phyloP scores from a whole-genome alignment of 2,888 invertebrate genomes.

The Coleophora flavipennella region DNA sequence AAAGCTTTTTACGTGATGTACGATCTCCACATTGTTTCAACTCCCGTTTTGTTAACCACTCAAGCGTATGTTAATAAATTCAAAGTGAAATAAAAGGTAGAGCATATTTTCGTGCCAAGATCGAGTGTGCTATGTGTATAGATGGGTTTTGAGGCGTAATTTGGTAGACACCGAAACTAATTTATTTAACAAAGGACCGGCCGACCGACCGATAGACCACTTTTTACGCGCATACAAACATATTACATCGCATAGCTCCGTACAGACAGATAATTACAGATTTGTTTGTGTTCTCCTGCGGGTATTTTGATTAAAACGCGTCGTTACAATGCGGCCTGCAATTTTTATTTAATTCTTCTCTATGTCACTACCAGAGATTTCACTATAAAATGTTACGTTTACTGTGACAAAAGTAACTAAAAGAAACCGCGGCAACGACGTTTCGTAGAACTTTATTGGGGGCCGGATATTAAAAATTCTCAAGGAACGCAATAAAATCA shows the following conservation, averaged over 20 bases:
- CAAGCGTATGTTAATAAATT: slow-evolving; percentile 65
- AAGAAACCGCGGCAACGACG: too few species aligned
- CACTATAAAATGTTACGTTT: too few species aligned
- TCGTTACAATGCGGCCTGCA: slow-evolving; percentile 1
- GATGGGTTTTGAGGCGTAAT: slow-evolving; percentile 69
- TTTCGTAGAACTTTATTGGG: slow-evolving; percentile 16
- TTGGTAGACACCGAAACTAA: slow-evolving; percentile 75
- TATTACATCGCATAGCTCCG: slow-evolving; percentile 42
- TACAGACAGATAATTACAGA: slow-evolving; percentile 33
- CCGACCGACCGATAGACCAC: slow-evolving; percentile 65
- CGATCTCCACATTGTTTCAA: slow-evolving; percentile 58
- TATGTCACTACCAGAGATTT: too few species aligned
- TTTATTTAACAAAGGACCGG: slow-evolving; percentile 72
- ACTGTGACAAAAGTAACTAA: too few species aligned
- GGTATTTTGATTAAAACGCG: slow-evolving; percentile 19
- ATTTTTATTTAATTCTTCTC: too few species aligned
- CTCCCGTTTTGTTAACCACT: slow-evolving; percentile 51
- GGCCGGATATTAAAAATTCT: slow-evolving; percentile 59
- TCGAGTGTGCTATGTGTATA: slow-evolving; percentile 58
- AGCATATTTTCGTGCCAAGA: slow-evolving; percentile 65
- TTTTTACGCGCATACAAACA: slow-evolving; percentile 68
- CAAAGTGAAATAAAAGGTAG: slow-evolving; percentile 56
- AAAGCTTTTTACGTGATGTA: slow-evolving; percentile 53
- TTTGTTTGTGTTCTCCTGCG: slow-evolving; percentile 32
- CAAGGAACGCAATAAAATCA: slow-evolving; percentile 4